Percentiles rank a stretch among this genome's conserved stretches.
Evolutionary conservation across 2,113 vertebrate genomes (phyloP).

Genomic region (Urocynchramus pylzowi): DNA sequence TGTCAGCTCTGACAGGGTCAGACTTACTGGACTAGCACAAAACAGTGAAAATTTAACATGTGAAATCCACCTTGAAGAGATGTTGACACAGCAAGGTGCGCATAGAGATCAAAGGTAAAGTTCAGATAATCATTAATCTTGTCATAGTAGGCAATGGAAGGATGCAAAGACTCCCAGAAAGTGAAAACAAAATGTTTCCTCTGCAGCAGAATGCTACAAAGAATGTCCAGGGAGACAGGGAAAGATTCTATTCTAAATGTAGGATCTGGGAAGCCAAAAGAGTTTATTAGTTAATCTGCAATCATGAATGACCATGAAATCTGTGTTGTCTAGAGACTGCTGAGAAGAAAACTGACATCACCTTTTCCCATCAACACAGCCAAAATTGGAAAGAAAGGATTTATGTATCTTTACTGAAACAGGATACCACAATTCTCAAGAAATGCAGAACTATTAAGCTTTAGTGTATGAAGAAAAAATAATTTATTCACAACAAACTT

Average conservation of each 20-base stretch:
- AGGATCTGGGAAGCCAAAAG: background rate
- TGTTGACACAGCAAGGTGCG: constrained; percentile 26
- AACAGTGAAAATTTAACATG: background rate
- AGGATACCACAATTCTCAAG: background rate
- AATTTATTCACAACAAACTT: background rate
- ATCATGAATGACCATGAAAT: background rate
- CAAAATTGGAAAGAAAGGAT: background rate
- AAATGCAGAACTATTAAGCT: background rate
- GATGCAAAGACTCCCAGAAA: background rate
- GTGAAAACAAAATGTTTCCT: background rate
- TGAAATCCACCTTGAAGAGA: constrained; percentile 30
- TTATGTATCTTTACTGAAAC: background rate
- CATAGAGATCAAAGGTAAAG: constrained; percentile 1
- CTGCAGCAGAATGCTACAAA: background rate
- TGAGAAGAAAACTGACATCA: background rate
- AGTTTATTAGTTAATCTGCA: background rate
- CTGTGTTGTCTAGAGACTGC: background rate
- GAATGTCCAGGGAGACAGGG: background rate
- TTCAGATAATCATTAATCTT: constrained; percentile 19
- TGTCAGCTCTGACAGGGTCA: constrained; percentile 22
- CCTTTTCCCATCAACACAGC: background rate
- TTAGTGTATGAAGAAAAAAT: background rate
- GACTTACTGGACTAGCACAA: background rate
- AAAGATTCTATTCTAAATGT: background rate
- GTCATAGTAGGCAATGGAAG: background rate